Conservation (phyloP, 1,140 invertebrate species). For the Antheraea mylitta region DNA sequence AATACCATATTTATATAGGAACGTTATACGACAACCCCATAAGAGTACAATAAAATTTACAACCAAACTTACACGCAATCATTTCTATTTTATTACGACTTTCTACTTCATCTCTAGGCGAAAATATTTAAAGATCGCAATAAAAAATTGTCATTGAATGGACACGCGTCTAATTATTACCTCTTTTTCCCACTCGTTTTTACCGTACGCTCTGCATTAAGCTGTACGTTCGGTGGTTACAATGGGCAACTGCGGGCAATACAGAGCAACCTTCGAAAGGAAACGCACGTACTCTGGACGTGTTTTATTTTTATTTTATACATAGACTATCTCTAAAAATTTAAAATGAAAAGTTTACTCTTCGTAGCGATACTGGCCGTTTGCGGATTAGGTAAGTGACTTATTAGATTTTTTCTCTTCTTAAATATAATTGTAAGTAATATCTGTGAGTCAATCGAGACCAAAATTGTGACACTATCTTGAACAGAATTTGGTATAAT, state of each 20-base stretch:
- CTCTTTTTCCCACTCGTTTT: constrained; percentile 27
- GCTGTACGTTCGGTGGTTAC: constrained; percentile 44
- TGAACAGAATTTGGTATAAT: neutral
- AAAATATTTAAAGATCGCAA: constrained; percentile 2
- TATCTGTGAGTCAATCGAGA: neutral
- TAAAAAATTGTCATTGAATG: neutral
- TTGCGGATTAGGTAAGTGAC: constrained; percentile 50
- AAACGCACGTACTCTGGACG: constrained; percentile 49
- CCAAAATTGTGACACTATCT: neutral
- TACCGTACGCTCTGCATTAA: constrained; percentile 35
- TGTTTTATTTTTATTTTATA: constrained; percentile 20
- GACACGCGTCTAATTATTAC: neutral
- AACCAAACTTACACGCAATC: neutral
- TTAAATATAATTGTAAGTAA: neutral
- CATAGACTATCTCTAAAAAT: constrained; percentile 24
- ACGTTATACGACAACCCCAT: too few species aligned
- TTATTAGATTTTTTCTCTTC: constrained; percentile 13
- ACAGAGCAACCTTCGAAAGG: constrained; percentile 58
- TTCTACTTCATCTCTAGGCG: neutral
- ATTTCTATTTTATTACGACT: neutral
- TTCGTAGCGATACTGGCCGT: constrained; percentile 41
- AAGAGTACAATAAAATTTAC: neutral
- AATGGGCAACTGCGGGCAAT: constrained; percentile 45
- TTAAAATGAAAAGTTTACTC: constrained; percentile 57
- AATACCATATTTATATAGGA: too few species aligned